A percentile compares a stretch with the other conserved stretches of the same genome.
These are phyloP conservation scores for Philaethria dido DNA, from an alignment of 2,888 invertebrate species.

Conservation along the genomic window DNA sequence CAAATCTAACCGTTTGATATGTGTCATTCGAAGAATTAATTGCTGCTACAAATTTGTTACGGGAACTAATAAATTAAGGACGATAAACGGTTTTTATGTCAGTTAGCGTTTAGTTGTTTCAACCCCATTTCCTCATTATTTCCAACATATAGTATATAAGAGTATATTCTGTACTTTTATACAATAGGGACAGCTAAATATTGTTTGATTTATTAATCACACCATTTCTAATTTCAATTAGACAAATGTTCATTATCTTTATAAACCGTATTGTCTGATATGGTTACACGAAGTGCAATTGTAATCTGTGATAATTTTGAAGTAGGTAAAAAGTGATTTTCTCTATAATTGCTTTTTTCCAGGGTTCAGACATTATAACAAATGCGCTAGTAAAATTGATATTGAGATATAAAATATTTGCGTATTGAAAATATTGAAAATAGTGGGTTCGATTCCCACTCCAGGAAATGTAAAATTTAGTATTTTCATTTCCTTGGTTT, in stretches of 20 bases:
- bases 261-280: too few species aligned
- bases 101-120: slow-evolving; percentile 18
- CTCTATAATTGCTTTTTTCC: too few species aligned
- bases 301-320: too few species aligned
- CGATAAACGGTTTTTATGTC: slow-evolving; percentile 27
- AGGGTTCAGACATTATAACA: neutral
- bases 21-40: slow-evolving; percentile 43
- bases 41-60: slow-evolving; percentile 41
- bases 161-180: neutral
- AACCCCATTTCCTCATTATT: slow-evolving; percentile 23
- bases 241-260: too few species aligned
- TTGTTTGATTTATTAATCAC: too few species aligned
- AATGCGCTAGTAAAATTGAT: neutral
- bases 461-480: too few species aligned
- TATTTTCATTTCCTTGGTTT: too few species aligned
- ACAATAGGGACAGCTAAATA: neutral
- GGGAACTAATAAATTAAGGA: slow-evolving; percentile 43
- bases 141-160: neutral
- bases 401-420: slow-evolving; percentile 1
- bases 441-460: too few species aligned
- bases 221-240: too few species aligned
- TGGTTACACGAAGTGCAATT: too few species aligned
- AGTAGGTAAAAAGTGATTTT: too few species aligned
- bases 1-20: neutral
- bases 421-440: neutral